Percentiles rank a stretch among this genome's conserved stretches.
Conservation (phyloP, 2,113 vertebrate genomes). For the Hyaena hyaena region DNA sequence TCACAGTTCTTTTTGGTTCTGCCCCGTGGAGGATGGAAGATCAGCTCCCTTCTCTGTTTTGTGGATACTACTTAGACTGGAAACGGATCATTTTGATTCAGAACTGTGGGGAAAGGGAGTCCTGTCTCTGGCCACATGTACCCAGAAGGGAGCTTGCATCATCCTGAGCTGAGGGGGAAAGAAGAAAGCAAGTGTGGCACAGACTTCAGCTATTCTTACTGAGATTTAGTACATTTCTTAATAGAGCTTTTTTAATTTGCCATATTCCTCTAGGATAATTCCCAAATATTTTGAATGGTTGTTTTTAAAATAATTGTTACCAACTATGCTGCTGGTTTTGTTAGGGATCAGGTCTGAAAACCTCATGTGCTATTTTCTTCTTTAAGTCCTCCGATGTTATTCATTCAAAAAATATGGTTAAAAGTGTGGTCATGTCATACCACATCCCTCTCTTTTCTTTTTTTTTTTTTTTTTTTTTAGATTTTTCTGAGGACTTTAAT, state of each 20-base stretch:
- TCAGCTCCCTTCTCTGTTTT: neutral
- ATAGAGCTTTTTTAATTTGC: conserved; percentile 29
- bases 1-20: neutral
- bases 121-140: neutral
- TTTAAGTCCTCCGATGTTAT: neutral
- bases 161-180: neutral
- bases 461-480: too few species aligned
- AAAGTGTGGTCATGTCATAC: conserved; percentile 1
- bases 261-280: conserved; percentile 35
- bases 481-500: too few species aligned
- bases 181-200: neutral
- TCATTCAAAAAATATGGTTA: neutral
- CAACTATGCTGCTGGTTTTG: neutral
- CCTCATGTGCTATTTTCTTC: neutral
- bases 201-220: neutral
- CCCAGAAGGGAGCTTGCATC: neutral
- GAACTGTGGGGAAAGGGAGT: neutral
- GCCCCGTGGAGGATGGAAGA: neutral
- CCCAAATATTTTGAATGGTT: neutral
- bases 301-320: conserved; percentile 47
- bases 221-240: neutral
- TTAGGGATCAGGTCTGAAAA: neutral
- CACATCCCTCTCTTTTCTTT: neutral
- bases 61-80: neutral
- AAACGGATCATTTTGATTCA: neutral